These are phyloP conservation scores for Taxidea taxus DNA, from an alignment of 2,113 vertebrate genomes.

Conservation along the genomic window DNA sequence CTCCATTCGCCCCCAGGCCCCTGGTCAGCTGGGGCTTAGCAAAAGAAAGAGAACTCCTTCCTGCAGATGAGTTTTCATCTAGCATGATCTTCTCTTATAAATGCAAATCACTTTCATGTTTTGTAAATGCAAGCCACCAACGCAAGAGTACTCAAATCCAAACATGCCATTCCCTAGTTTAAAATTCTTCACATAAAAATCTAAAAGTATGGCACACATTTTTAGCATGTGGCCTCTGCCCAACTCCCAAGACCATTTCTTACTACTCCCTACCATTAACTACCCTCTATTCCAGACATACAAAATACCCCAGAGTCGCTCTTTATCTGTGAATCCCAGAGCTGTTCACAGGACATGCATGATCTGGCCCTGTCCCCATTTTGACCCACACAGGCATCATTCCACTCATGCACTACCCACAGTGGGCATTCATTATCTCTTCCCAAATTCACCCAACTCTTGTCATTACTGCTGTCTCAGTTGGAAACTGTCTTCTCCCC, in stretches of 20 bases:
- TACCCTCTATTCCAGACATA: neutral
- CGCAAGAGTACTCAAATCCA: slow-evolving; percentile 8
- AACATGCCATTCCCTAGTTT: neutral
- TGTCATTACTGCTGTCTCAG: neutral
- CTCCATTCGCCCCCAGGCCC: neutral
- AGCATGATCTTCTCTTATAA: neutral
- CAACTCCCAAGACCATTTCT: neutral
- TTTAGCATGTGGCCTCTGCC: neutral
- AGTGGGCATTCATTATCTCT: neutral
- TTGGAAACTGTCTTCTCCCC: neutral
- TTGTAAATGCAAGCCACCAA: slow-evolving; percentile 30
- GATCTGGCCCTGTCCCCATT: neutral
- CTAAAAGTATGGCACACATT: neutral
- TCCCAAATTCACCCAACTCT: neutral
- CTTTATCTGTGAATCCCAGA: neutral
- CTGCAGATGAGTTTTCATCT: neutral
- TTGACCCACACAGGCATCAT: neutral
- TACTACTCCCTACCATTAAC: neutral
- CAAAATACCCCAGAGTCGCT: neutral
- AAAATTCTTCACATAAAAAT: slow-evolving; percentile 49
- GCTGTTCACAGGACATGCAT: neutral
- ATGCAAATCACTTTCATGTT: slow-evolving; percentile 34
- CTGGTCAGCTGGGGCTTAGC: neutral
- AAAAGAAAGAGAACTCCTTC: neutral
- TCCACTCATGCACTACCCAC: neutral